Evolutionary conservation across 2,113 vertebrate species (phyloP), one percentile per base, ranked within the genome.

Genomic region (Alexandromys fortis): DNA sequence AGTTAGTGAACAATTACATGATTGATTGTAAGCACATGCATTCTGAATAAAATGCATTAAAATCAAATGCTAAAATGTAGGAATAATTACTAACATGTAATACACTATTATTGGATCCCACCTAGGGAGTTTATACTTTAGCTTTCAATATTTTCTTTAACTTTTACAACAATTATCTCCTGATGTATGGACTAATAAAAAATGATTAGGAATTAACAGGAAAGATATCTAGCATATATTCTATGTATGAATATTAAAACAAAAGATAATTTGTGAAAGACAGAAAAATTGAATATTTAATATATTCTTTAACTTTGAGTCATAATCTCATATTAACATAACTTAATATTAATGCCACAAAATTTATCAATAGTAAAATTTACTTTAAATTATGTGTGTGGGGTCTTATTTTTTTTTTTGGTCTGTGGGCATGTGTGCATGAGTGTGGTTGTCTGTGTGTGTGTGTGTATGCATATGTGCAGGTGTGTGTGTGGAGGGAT

Each of bases 31-130:
- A 93, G 45, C 22, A 89, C 26, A 76, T 38, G 26, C 6, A 63
- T 38, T 63, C 92, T 33, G 83, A 76, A 75, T 95, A 42, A 89
- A 95, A 90, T 68, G 58, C 19, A 79, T 4, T 42, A 33, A 78
- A 10, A 14, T 67, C 19, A 91, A 28, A 88, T 65, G 47, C 22
- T 58, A 86, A 72, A 24, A 42, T 85, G 28, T 1, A 61, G 1
- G 38, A 4, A 55, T 52, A 58, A 6, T 58, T 58, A 21, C 5
- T 21, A 58, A 58, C 19, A 58, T 58, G 2, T 16, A 70, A 90
- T 73, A 65, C 13, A 30, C 14, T 45, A 11, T 16, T 35, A 45
- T 11, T 28, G 14, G 38, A 16, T 11, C 16, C 61, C 9, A 67
- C 4, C 26, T 42, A 45, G 38, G 38, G 26, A 85, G 61, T 33